Evolutionary conservation across 2,888 invertebrate species (phyloP).

Genomic region (Plemyria rubiginata): DNA sequence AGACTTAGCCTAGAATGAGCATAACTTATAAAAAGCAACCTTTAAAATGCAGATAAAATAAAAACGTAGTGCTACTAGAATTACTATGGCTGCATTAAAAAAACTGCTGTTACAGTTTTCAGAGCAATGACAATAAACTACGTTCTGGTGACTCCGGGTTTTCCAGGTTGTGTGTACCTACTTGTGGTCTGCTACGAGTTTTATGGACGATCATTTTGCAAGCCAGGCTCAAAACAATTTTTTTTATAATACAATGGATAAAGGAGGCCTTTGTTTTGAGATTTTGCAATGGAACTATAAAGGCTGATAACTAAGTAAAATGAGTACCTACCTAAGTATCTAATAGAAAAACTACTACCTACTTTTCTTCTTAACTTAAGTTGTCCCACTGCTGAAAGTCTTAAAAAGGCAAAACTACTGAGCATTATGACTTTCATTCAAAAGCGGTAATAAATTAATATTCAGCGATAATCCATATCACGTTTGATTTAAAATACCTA

Average conservation of each 20-base stretch:
- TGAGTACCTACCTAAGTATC: too few relatives aligned
- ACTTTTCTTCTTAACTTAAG: too few relatives aligned
- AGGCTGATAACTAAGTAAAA: too few relatives aligned
- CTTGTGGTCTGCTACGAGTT: slow-evolving; percentile 4
- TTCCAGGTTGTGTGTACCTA: slow-evolving; percentile 14
- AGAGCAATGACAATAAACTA: slow-evolving; percentile 52
- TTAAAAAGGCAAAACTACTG: too few relatives aligned
- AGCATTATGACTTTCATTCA: too few relatives aligned
- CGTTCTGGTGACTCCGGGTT: slow-evolving; percentile 35
- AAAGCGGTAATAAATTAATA: too few relatives aligned
- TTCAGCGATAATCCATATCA: too few relatives aligned
- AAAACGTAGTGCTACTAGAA: slow-evolving; percentile 23
- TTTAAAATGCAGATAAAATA: slow-evolving; percentile 23
- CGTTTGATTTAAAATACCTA: too few relatives aligned
- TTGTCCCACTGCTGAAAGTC: too few relatives aligned
- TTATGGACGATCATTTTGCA: slow-evolving; percentile 11
- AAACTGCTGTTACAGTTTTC: slow-evolving; percentile 45
- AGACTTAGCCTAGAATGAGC: background rate
- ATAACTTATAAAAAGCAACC: slow-evolving; percentile 8
- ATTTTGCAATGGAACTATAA: too few relatives aligned
- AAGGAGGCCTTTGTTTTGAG: background rate
- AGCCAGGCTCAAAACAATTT: background rate
- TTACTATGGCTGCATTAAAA: slow-evolving; percentile 29
- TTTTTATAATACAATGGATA: background rate
- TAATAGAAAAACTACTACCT: too few relatives aligned